Conservation (phyloP, 2,888 invertebrate species). For the Argyra leucocephala region DNA sequence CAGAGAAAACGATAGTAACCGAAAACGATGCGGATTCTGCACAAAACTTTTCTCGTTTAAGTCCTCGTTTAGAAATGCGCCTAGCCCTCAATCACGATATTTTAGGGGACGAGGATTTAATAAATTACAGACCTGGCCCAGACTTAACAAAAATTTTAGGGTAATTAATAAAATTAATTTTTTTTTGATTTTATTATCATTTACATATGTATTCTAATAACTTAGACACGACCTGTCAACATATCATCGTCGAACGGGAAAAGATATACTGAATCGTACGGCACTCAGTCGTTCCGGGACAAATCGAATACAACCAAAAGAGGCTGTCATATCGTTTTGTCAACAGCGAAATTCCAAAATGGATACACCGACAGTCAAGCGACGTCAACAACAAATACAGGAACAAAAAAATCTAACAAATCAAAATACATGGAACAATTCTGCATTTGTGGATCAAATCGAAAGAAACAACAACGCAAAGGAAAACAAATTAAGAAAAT, state of each 20-base stretch:
- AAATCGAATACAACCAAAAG: slow-evolving; percentile 43
- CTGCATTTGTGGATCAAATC: slow-evolving; percentile 54
- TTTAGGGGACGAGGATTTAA: slow-evolving; percentile 47
- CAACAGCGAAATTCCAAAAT: slow-evolving; percentile 46
- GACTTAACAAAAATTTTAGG: slow-evolving; percentile 45
- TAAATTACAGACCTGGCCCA: slow-evolving; percentile 45
- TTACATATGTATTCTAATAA: no score
- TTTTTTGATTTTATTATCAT: neutral
- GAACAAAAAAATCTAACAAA: slow-evolving; percentile 39
- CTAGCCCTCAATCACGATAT: slow-evolving; percentile 51
- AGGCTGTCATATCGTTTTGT: slow-evolving; percentile 44
- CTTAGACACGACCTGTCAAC: slow-evolving; percentile 45
- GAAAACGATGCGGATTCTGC: slow-evolving; percentile 23
- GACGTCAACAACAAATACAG: slow-evolving; percentile 29
- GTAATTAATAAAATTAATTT: slow-evolving; percentile 24
- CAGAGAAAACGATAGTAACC: slow-evolving; percentile 18
- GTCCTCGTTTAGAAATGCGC: slow-evolving; percentile 58
- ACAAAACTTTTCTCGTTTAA: slow-evolving; percentile 39
- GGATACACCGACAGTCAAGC: slow-evolving; percentile 45
- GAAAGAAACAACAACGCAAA: slow-evolving; percentile 34
- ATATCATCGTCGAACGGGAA: slow-evolving; percentile 45
- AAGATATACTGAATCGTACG: slow-evolving; percentile 44
- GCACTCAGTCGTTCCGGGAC: slow-evolving; percentile 26
- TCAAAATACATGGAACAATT: slow-evolving; percentile 58
- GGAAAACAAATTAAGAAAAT: slow-evolving; percentile 36